These are phyloP conservation scores for Operophtera brumata DNA, from an alignment of 2,888 invertebrate species.

Conservation along the genomic window DNA sequence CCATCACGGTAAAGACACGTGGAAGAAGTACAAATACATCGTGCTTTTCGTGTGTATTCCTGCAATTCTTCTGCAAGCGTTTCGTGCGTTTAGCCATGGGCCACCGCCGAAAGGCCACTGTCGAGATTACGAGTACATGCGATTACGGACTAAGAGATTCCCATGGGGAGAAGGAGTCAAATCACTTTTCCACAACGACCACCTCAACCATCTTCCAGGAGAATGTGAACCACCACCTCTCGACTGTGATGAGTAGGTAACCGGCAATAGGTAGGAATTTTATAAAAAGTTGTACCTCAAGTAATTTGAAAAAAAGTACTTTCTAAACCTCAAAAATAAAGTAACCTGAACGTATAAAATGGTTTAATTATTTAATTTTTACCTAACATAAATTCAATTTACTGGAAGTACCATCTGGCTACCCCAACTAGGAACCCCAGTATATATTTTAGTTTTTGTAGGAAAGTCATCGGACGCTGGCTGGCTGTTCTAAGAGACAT, in stretches of 20 bases:
- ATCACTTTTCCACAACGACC: slow-evolving; percentile 91
- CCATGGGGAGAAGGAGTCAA: slow-evolving; percentile 95
- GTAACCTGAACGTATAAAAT: slow-evolving; percentile 12
- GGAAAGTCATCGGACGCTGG: too few species aligned
- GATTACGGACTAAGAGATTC: slow-evolving; percentile 88
- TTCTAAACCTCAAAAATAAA: slow-evolving; percentile 5
- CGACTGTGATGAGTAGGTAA: slow-evolving; percentile 58
- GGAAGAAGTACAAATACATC: slow-evolving; percentile 57
- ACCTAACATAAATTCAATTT: too few species aligned
- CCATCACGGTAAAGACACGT: slow-evolving; percentile 51
- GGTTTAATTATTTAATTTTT: slow-evolving; percentile 1
- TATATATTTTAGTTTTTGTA: too few species aligned
- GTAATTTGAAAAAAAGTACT: too few species aligned
- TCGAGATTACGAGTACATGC: slow-evolving; percentile 86
- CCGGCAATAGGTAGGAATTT: not conserved
- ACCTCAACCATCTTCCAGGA: slow-evolving; percentile 79
- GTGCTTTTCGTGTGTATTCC: slow-evolving; percentile 57
- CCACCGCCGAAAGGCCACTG: slow-evolving; percentile 48
- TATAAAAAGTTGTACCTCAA: too few species aligned
- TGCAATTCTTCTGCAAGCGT: slow-evolving; percentile 51
- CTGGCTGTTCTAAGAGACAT: too few species aligned
- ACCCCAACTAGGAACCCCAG: too few species aligned
- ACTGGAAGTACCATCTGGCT: too few species aligned
- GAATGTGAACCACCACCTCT: slow-evolving; percentile 59
- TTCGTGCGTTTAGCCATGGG: slow-evolving; percentile 41